phyloP scores from a whole-genome alignment of 1,140 invertebrate species.

The Brachionus calyciflorus region DNA sequence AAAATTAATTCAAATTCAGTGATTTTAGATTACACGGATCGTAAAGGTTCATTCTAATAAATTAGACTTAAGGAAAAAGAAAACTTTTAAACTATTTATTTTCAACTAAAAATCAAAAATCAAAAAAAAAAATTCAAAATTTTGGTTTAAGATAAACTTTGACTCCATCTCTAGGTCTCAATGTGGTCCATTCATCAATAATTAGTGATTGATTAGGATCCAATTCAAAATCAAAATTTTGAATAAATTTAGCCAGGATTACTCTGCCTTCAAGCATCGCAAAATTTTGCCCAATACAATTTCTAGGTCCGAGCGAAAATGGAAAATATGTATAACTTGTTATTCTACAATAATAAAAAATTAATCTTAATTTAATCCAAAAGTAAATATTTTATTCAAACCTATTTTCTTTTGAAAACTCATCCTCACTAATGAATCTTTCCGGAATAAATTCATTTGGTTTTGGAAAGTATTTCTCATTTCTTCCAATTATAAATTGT shows the following conservation, averaged over 20 bases:
- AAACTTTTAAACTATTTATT: no score
- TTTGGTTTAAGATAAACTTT: background rate
- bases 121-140: background rate
- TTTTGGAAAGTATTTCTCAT: conserved; percentile 22
- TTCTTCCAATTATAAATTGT: background rate
- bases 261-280: conserved; percentile 30
- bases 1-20: no score
- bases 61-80: no score
- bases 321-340: conserved; percentile 40
- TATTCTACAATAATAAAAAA: background rate
- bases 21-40: no score
- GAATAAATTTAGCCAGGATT: conserved; percentile 29
- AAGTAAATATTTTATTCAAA: background rate
- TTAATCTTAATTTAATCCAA: background rate
- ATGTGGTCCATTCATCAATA: conserved; percentile 8
- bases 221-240: conserved; percentile 27
- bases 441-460: conserved; percentile 25
- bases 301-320: conserved; percentile 21
- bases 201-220: background rate
- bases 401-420: conserved; percentile 14
- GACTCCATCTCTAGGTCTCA: conserved; percentile 13
- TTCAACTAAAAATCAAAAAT: no score
- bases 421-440: background rate
- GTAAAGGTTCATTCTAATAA: no score
- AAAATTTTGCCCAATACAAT: conserved; percentile 46